Base-by-base conservation (phyloP, 2,797 vertebrate genomes). In the Sebastes kiyomatsui region DNA sequence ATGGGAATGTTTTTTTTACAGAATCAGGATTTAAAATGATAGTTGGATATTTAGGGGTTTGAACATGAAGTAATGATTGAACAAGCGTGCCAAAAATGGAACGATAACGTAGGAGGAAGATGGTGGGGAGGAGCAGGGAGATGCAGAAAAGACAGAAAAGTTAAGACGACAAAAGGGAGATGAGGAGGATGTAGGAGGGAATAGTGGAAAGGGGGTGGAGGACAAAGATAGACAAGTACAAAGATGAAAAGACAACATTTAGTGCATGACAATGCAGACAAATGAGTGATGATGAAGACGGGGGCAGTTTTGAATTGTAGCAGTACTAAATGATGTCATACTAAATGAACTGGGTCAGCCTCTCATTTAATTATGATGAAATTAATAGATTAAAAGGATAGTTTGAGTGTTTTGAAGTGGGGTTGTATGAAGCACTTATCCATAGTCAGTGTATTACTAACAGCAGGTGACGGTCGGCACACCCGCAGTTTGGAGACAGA, bases 161-260 rank as follows among this genome's bases (percentile, higher is more conserved):
- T 52, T 10, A 38, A 56, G 27, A 74, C 0, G 22, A 87, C 72
- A 88, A 85, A 75, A 77, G 69, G 69, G 35, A 56, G 61, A 62
- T 52, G 60, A 67, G 58, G 72, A 80, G 18, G 71, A 72, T 33
- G 85, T 86, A 66, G 87, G 89, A 84, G 82, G 80, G 46, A 75
- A 83, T 54, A 64, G 59, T 70, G 78, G 79, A 82, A 69, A 73
- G 73, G 76, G 69, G 69, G 74, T 42, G 87, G 85, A 84, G 58
- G 77, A 90, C 28, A 88, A 82, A 88, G 77, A 88, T 2, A 72
- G 79, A 86, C 67, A 73, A 77, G 77, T 28, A 82, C 22, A 82
- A 80, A 82, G 82, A 91, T 89, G 87, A 90, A 91, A 81, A 83
- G 82, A 84, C 80, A 85, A 73, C 22, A 72, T 85, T 90, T 77